Base-by-base conservation (phyloP, 2,797 vertebrate species). In the Urosaurus nigricauda region DNA sequence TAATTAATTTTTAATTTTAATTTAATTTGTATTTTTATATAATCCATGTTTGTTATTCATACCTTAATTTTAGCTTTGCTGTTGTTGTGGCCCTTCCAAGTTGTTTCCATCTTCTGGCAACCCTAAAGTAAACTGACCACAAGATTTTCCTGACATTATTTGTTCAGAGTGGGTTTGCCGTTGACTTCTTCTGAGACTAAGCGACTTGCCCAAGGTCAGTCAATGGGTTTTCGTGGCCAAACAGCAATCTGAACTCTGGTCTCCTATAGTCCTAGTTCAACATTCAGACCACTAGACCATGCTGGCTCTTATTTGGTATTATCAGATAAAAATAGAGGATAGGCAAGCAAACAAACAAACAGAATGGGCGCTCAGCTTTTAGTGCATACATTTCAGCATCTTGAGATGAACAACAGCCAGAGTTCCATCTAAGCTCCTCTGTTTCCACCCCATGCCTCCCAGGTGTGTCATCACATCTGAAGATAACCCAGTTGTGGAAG, bases 371-470 rank as follows among this genome's bases (percentile, higher is more conserved):
- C 19, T n/a, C 12, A 12, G 21, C 37, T 83, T 1, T 75, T 86
- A 60, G 14, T 60, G 17, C 17, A 60, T 19, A 17, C 58, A 19
- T 63, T 17, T 80, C 84, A 56, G 58, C 60, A 83, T 79, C 0
- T 0, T 9, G 6, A 60, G 53, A 86, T 40, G 70, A 84, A 0
- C 26, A 56, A 1, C 0, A 0, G 88, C 73, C 40, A 88, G 19
- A 9, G 51, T 26, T 43, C 75, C 88, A 21, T 60, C 4, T 87
- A 32, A 12, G 40, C 16, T 65, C 58, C 13, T 35, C 8, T 14
- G 4, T 43, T 29, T 24, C 14, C 40, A 65, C 29, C 56, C 21
- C 58, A 21, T 24, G 32, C 26, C 19, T 19, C 21, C 53, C 17
- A 80, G 26, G 26, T 81, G 26, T 81, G 56, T 24, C 73, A 74